Conservation (phyloP, 2,797 vertebrate genomes). For the Telmatherina bonti region DNA sequence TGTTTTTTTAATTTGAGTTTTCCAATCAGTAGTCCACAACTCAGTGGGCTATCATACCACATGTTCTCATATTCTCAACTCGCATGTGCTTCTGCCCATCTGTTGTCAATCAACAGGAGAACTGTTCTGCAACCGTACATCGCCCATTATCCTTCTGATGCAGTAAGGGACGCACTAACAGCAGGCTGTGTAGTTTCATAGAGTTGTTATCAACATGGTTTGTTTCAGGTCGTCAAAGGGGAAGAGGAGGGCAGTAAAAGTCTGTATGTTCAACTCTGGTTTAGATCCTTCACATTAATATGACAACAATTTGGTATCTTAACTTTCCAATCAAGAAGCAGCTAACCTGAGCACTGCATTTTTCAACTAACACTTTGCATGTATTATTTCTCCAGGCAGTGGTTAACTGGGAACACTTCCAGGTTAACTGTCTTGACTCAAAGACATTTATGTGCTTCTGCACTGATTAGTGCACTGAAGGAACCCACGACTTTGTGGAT, state of each 20-base stretch:
- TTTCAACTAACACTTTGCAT: constrained; percentile 2
- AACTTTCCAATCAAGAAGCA: not conserved
- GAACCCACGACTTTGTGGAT: constrained; percentile 39
- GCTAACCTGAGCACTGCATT: not conserved
- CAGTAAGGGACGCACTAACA: too few relatives aligned
- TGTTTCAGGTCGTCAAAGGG: not conserved
- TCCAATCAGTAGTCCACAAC: not conserved
- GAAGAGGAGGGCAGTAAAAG: not conserved
- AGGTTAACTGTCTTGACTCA: constrained; percentile 18
- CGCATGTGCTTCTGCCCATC: not conserved
- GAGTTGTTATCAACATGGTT: not conserved
- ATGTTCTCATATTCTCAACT: not conserved
- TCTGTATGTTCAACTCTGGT: not conserved
- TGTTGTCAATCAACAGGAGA: not conserved
- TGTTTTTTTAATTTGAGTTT: not conserved
- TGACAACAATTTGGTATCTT: too few relatives aligned
- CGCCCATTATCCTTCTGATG: too few relatives aligned
- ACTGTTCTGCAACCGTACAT: not conserved
- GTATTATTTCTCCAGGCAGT: constrained; percentile 5
- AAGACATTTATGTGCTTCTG: constrained; percentile 18
- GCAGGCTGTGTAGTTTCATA: not conserved
- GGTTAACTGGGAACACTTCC: constrained; percentile 1
- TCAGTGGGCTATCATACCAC: not conserved
- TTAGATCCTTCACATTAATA: too few relatives aligned
- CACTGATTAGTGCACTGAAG: constrained; percentile 39